Base-by-base conservation (phyloP, 2,797 vertebrate genomes). In the Sciurus carolinensis region DNA sequence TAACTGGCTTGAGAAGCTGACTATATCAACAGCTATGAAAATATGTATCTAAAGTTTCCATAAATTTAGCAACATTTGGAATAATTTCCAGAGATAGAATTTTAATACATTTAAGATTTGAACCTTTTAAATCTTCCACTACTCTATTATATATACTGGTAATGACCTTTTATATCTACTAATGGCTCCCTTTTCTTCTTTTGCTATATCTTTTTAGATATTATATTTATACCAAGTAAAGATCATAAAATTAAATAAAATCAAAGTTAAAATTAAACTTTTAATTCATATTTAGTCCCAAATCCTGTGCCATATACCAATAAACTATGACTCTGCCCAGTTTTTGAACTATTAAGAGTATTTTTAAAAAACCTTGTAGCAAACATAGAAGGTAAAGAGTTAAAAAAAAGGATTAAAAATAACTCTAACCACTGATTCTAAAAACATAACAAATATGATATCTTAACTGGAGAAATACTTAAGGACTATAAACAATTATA, bases 401-500 rank as follows among this genome's bases (percentile, higher is more conserved):
- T 90, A 33, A 33, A 62, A 62, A 28, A 83, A 92, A 87, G 2
- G 30, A 62, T 71, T 93, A 72, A 0, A 96, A 89, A 89, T 90
- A 67, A 52, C 39, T 79, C 39, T 50, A 93, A 77, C 20, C 47
- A 75, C 30, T 86, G 54, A 85, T 87, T 93, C 67, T 73, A 69
- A 91, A 94, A 83, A 47, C 64, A 44, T 91, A 95, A 80, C 50
- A 89, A 94, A 87, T 91, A 12, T 75, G 73, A 50, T 83, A 4
- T 79, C 57, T 97, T 93, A 89, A 96, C 93, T 97, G 44, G 3
- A 81, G 39, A 73, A 67, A 62, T 54, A n/a, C 47, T 91, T 82
- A 93, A 92, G 50, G 18, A 93, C 86, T 85, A 59, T n/a, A 90
- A 95, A 94, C 71, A 96, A 75, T 93, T 83, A 66, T 73, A 88